A percentile compares a stretch with the other conserved stretches of the same genome.
Evolutionary conservation across 2,797 vertebrate species (phyloP).

Genomic region (Garrulus glandarius): DNA sequence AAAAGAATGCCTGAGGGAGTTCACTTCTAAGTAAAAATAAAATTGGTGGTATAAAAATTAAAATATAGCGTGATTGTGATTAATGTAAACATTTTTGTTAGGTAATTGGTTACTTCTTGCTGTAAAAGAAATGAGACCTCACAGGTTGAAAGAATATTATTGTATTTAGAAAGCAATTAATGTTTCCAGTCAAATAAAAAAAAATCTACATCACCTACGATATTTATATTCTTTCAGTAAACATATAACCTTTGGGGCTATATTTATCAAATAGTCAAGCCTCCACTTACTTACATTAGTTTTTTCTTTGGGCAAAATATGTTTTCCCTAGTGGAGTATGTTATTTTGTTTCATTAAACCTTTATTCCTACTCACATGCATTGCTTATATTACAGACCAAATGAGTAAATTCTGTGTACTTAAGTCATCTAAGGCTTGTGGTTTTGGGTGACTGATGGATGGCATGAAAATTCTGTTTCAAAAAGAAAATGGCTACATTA

Average conservation of each 20-base stretch:
- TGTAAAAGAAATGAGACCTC: constrained; percentile 49
- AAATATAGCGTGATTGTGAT: constrained; percentile 50
- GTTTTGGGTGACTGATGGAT: constrained; percentile 33
- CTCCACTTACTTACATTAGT: constrained; percentile 46
- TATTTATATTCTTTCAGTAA: constrained; percentile 55
- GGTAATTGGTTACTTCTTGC: constrained; percentile 48
- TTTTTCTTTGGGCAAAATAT: constrained; percentile 50
- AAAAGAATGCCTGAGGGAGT: constrained; percentile 43
- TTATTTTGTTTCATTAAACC: constrained; percentile 61
- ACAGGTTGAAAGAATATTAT: constrained; percentile 34
- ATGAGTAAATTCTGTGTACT: constrained; percentile 4
- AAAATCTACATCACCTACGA: constrained; percentile 12
- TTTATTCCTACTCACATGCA: constrained; percentile 6
- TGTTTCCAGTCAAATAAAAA: constrained; percentile 38
- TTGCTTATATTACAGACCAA: constrained; percentile 24
- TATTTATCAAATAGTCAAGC: constrained; percentile 57
- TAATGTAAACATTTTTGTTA: constrained; percentile 65
- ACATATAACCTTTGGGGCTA: constrained; percentile 50
- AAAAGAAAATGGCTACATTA: constrained; percentile 46
- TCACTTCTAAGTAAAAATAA: constrained; percentile 53
- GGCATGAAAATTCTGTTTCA: constrained; percentile 37
- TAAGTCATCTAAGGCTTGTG: constrained; percentile 27
- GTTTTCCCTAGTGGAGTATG: constrained; percentile 40
- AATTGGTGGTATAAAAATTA: constrained; percentile 34
- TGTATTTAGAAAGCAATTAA: constrained; percentile 61